Base-by-base conservation (phyloP, 2,113 vertebrate genomes). In the Xyrauchen texanus region DNA sequence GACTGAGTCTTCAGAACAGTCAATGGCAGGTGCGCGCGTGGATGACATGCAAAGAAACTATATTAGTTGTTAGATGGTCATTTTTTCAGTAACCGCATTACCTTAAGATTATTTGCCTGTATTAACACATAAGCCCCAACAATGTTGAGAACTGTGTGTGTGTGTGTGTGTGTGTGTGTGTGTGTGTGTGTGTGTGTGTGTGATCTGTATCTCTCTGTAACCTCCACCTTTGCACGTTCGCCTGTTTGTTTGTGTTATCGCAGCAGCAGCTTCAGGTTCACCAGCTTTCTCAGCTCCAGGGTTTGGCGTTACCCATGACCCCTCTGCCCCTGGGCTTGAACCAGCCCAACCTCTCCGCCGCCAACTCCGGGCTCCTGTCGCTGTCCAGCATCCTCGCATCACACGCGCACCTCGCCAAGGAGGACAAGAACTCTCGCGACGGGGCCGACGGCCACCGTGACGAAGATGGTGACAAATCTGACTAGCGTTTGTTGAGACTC, bases 221-320 rank as follows among this genome's bases (percentile, higher is more conserved):
- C 21, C 21, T 34, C 21, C 21, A 34, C 64, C 64, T 47, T 8
- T n/a, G 34, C 49, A 11, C 47, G 63, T 77, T 10, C 64, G 49
- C 64, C 3, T 66, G 66, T 72, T 12, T 15, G 61, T 66, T 11
- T 51, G 53, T 61, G 91, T 91, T 79, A 70, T 86, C 92, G 83
- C 91, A 99, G 97, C 97, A 98, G 95, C 97, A 98, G 94, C 97
- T 99, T 81, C 97, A 99, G 86, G 97, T 96, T 71, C 97, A 98
- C 77, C 97, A 99, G 92, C 94, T 99, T 85, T 98, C 97, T 0
- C 97, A 98, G 94, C 95, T 99, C 66, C 97, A 99, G 93, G 97
- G 96, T 10, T 92, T 98, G 77, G 96, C 96, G 9, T 91, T 99
- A 88, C 97, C 97, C 0, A 93, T 99, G 93, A 94, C 95, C 44